Evolutionary conservation across 2,113 vertebrate species (phyloP).

Genomic region (Megaceryle maxima): DNA sequence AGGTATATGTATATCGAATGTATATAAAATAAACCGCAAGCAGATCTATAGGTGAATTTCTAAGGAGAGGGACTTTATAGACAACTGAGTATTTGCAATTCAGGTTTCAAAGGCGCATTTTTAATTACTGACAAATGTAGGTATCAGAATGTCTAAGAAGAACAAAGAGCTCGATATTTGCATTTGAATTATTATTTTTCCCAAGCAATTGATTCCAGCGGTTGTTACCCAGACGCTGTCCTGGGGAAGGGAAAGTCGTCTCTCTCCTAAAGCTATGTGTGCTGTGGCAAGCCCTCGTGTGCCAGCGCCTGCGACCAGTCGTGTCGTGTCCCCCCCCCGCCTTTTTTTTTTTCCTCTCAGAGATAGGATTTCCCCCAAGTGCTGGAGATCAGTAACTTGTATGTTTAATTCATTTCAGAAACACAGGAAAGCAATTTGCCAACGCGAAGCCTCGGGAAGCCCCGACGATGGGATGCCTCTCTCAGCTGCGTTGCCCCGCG

Average conservation of each 20-base stretch:
- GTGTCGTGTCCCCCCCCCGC: neutral
- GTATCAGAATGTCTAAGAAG: constrained; percentile 58
- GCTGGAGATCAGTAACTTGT: constrained; percentile 63
- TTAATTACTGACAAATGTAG: constrained; percentile 73
- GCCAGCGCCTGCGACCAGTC: neutral
- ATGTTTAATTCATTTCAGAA: constrained; percentile 76
- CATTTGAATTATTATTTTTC: constrained; percentile 71
- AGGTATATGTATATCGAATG: neutral
- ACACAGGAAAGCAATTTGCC: constrained; percentile 68
- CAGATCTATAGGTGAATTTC: neutral
- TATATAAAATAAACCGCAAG: neutral
- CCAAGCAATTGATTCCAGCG: constrained; percentile 56
- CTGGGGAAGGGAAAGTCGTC: neutral
- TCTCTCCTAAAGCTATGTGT: neutral
- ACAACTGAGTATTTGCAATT: constrained; percentile 66
- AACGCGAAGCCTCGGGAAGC: constrained; percentile 66
- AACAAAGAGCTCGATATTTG: constrained; percentile 70
- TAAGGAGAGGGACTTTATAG: neutral
- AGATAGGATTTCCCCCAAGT: constrained; percentile 36
- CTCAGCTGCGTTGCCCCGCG: constrained; percentile 13
- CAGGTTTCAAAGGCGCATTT: constrained; percentile 64
- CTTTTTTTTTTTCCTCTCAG: neutral
- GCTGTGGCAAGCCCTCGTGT: neutral
- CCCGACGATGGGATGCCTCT: constrained; percentile 27
- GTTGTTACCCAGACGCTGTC: constrained; percentile 26